Evolutionary conservation across 2,797 vertebrate genomes (phyloP).

Genomic region (Pteropus rufus): DNA sequence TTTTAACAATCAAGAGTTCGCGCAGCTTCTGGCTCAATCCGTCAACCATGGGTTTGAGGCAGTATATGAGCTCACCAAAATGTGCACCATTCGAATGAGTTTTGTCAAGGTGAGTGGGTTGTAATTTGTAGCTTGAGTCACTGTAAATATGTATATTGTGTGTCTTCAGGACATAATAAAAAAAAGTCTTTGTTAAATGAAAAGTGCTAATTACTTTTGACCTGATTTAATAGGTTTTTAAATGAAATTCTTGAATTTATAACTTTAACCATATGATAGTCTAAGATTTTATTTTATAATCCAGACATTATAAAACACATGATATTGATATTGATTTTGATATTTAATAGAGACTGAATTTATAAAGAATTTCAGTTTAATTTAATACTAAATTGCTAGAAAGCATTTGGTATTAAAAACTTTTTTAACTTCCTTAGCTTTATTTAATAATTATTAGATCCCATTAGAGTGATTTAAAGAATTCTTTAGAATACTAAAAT

Average conservation of each 20-base stretch:
- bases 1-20: slow-evolving; percentile 95
- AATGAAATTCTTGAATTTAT: slow-evolving; percentile 27
- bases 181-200: background rate
- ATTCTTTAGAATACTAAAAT: background rate
- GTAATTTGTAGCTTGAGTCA: background rate
- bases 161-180: background rate
- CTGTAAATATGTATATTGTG: background rate
- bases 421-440: slow-evolving; percentile 12
- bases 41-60: slow-evolving; percentile 95
- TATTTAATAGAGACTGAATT: background rate
- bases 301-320: background rate
- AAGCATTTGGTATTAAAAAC: slow-evolving; percentile 28
- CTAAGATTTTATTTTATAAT: slow-evolving; percentile 43
- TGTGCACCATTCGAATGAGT: slow-evolving; percentile 96
- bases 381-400: slow-evolving; percentile 37
- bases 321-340: slow-evolving; percentile 4
- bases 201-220: background rate
- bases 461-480: background rate
- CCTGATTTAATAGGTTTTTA: background rate
- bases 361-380: slow-evolving; percentile 36
- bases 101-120: slow-evolving; percentile 90
- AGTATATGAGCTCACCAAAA: slow-evolving; percentile 94
- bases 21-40: slow-evolving; percentile 92
- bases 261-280: background rate
- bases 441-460: background rate